Evolutionary conservation across 2,113 vertebrate genomes (phyloP).

Genomic region (Muntiacus reevesi): DNA sequence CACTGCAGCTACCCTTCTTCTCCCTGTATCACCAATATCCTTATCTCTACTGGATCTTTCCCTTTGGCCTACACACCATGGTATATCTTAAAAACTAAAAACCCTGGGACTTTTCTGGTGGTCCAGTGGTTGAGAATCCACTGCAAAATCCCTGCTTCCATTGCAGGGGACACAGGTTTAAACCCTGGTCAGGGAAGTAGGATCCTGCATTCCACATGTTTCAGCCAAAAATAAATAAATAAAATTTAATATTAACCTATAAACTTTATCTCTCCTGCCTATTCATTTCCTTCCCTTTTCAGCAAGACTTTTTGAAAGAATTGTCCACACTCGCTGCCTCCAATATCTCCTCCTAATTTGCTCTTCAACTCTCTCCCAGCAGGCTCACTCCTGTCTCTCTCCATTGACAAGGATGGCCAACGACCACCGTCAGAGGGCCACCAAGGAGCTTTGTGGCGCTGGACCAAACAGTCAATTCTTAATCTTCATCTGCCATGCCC

Average conservation of each 20-base stretch:
- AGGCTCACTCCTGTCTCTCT: background rate
- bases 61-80: accelerated
- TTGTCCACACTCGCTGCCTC: background rate
- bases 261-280: background rate
- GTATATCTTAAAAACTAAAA: background rate
- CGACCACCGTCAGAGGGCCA: background rate
- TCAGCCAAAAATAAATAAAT: background rate
- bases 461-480: background rate
- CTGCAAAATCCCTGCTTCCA: background rate
- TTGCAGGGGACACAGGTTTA: background rate
- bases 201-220: background rate
- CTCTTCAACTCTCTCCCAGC: background rate
- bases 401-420: background rate
- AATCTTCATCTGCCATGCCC: background rate
- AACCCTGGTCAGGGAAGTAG: background rate
- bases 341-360: background rate
- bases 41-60: background rate
- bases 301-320: constrained; percentile 30
- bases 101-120: background rate
- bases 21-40: background rate
- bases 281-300: constrained; percentile 47
- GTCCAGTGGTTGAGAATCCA: background rate
- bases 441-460: background rate
- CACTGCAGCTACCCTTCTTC: background rate
- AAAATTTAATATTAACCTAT: background rate